Evolutionary conservation across 2,888 invertebrate species (phyloP).

Genomic region (Syritta pipiens): DNA sequence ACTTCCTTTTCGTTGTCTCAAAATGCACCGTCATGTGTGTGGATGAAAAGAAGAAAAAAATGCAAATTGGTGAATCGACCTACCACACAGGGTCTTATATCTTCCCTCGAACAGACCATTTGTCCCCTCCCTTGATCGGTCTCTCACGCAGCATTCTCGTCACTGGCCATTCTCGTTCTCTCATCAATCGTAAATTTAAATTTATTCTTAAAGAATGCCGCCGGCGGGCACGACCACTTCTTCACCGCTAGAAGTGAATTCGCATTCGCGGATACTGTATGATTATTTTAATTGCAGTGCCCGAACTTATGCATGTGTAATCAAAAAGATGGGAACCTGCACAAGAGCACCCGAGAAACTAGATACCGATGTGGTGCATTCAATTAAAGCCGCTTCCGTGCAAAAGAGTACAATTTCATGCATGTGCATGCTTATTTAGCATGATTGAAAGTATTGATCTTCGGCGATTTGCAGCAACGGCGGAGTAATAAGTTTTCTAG

Average conservation of each 20-base stretch:
- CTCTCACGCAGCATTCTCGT: no score
- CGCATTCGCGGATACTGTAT: slow-evolving; percentile 16
- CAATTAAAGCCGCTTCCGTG: slow-evolving; percentile 17
- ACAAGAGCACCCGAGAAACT: slow-evolving; percentile 11
- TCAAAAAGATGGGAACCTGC: slow-evolving; percentile 10
- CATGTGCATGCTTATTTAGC: slow-evolving; percentile 6
- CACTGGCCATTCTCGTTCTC: slow-evolving; percentile 31
- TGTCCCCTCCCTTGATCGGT: not conserved
- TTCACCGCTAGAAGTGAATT: not conserved
- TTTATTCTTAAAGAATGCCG: slow-evolving; percentile 56
- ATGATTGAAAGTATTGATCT: slow-evolving; percentile 1
- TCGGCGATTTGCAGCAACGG: not conserved
- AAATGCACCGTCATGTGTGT: no score
- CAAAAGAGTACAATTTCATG: slow-evolving; percentile 23
- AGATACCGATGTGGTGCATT: not conserved
- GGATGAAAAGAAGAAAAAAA: no score
- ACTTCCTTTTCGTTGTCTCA: no score
- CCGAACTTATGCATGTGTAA: slow-evolving; percentile 18
- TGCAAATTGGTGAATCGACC: slow-evolving; percentile 7
- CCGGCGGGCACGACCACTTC: slow-evolving; percentile 4
- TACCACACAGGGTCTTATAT: slow-evolving; percentile 6
- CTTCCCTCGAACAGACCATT: not conserved
- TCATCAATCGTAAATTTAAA: slow-evolving; percentile 35
- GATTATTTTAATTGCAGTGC: slow-evolving; percentile 59
- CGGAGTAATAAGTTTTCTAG: not conserved